Evolutionary conservation across 2,888 invertebrate species (phyloP).

Genomic region (Brachynemurus nebulosus): DNA sequence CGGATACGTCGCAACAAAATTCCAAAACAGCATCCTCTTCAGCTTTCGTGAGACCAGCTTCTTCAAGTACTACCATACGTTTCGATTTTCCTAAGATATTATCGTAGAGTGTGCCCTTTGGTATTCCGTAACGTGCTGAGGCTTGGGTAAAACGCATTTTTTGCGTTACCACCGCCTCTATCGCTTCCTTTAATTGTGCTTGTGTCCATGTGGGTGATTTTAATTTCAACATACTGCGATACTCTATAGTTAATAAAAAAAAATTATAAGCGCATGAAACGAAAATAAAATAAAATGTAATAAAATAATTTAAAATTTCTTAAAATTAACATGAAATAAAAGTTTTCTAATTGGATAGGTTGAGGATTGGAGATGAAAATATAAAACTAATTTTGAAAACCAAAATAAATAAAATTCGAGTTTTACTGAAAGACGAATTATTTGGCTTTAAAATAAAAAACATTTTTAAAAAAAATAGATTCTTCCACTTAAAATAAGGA

Average conservation of each 20-base stretch:
- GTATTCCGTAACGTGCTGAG: conserved; percentile 53
- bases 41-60: conserved; percentile 42
- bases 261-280: too few relatives aligned
- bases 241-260: conserved; percentile 35
- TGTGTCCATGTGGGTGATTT: conserved; percentile 65
- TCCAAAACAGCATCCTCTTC: conserved; percentile 55
- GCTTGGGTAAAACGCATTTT: conserved; percentile 67
- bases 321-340: too few relatives aligned
- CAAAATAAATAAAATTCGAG: too few relatives aligned
- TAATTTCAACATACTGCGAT: conserved; percentile 51
- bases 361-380: too few relatives aligned
- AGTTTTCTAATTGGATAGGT: too few relatives aligned
- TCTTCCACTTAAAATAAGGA: too few relatives aligned
- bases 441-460: too few relatives aligned
- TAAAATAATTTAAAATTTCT: too few relatives aligned
- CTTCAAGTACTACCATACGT: conserved; percentile 59
- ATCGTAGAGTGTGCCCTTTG: conserved; percentile 64
- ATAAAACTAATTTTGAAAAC: too few relatives aligned
- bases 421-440: too few relatives aligned
- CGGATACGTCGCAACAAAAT: conserved; percentile 57
- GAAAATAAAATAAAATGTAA: too few relatives aligned
- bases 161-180: conserved; percentile 60
- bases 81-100: conserved; percentile 65
- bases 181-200: conserved; percentile 58
- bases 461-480: too few relatives aligned